Evolutionary conservation across 2,797 vertebrate genomes (phyloP), one percentile per base, ranked within the genome.

Genomic region (Catharus ustulatus): DNA sequence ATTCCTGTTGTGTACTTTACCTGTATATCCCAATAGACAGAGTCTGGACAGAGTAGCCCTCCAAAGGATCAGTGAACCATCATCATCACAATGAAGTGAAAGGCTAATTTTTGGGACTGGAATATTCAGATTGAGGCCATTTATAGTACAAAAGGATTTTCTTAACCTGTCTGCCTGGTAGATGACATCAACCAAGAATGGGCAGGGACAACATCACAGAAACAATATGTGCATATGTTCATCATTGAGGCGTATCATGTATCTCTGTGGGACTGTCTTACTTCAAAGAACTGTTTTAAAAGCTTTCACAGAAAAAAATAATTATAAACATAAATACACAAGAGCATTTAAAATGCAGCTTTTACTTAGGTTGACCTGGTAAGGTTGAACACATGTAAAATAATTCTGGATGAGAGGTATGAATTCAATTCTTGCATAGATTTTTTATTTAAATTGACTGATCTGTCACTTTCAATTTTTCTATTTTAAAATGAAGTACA

Each of bases 401-500:
- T 61, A 62, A 66, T 62, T 46, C 62, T 49, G 30, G 17, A 43
- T 84, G 38, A 58, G 27, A 62, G 13, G 21, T 48, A 36, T 24
- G 11, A 75, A 42, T 21, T 83, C 5, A 58, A 1, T 87, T 76
- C n/a, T 79, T 0, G 0, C 10, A 19, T 13, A 73, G 30, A 7
- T 72, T 3, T 71, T 62, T 66, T 78, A 73, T 74, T 6, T 12
- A 59, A 59, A 16, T 15, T 62, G 23, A 64, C 20, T 54, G 49
- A 58, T 45, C 2, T 13, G 32, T 59, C 72, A 72, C 34, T 83
- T 85, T 23, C 34, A 75, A 9, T 67, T 77, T 83, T 79, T 71
- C 15, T 64, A 5, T 67, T 83, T 87, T 63, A 62, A n/a, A 93
- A 87, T n/a, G 1, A 80, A n/a, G 12, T 9, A 58, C 20, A 29